Conservation (phyloP, 1,140 invertebrate species). For the Lucilia sericata region DNA sequence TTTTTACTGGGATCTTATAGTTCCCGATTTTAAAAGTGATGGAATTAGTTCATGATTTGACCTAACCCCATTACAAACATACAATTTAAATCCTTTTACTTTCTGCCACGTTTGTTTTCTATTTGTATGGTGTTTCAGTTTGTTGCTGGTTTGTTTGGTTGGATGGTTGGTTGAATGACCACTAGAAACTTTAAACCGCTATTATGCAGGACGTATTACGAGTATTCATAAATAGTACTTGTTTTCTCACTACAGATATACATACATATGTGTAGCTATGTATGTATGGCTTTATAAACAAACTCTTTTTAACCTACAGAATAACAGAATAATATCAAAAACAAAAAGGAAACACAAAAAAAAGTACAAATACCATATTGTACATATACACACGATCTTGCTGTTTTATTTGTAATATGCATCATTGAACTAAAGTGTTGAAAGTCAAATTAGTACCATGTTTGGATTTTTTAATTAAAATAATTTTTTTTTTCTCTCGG, state of each 20-base stretch:
- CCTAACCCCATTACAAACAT: no score
- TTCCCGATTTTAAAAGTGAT: no score
- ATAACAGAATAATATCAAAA: background rate
- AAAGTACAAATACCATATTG: slow-evolving; percentile 19
- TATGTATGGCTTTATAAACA: background rate
- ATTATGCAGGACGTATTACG: slow-evolving; percentile 24
- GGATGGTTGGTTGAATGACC: background rate
- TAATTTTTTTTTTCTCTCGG: slow-evolving; percentile 9
- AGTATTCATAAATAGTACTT: slow-evolving; percentile 25
- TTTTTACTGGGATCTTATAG: no score
- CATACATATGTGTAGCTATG: background rate
- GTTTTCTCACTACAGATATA: background rate
- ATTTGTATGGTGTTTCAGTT: background rate
- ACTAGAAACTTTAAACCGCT: slow-evolving; percentile 26
- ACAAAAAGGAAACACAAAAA: background rate
- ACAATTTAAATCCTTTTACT: background rate
- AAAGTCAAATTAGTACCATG: slow-evolving; percentile 38
- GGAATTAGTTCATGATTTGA: no score
- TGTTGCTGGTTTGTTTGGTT: background rate
- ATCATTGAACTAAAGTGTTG: slow-evolving; percentile 39
- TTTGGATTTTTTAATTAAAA: slow-evolving; percentile 41
- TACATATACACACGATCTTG: background rate
- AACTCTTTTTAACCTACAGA: slow-evolving; percentile 29
- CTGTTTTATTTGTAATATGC: slow-evolving; percentile 26
- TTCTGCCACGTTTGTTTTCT: background rate